A percentile compares a stretch with the other conserved stretches of the same genome.
phyloP scores from a whole-genome alignment of 2,797 vertebrate species.

The Alectoris magna region DNA sequence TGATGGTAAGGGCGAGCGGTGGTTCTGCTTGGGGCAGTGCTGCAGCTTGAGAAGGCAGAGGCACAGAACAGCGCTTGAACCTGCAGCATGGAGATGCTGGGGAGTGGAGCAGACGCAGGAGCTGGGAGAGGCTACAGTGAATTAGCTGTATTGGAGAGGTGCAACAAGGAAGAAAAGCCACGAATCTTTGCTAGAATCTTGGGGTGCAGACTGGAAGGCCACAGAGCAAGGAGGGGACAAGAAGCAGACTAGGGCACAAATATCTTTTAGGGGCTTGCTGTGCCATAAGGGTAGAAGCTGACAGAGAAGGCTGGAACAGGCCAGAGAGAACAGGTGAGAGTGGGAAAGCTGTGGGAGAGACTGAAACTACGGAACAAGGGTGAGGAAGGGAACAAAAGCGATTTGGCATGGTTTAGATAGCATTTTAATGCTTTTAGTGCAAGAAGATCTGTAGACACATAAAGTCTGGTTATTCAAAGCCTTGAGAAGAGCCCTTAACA shows the following conservation, averaged over 20 bases:
- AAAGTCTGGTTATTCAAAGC: background rate
- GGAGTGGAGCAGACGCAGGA: background rate
- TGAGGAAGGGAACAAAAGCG: background rate
- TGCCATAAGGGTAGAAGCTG: background rate
- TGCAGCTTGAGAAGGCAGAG: background rate
- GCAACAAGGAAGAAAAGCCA: background rate
- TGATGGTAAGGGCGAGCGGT: fast-evolving
- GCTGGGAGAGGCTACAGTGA: background rate
- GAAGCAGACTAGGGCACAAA: background rate
- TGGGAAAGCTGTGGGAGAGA: background rate
- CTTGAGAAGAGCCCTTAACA: conserved; percentile 29
- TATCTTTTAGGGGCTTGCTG: background rate
- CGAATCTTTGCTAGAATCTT: fast-evolving
- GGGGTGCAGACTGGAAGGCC: background rate
- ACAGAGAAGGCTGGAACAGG: background rate
- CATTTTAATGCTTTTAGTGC: background rate
- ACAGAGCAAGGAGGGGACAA: background rate
- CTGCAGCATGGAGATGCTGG: background rate
- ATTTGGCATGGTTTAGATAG: background rate
- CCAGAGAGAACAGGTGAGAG: background rate
- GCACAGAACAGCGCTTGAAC: background rate
- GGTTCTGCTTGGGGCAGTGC: background rate
- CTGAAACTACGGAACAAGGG: fast-evolving
- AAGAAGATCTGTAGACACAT: background rate
- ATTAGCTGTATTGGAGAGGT: background rate